These are phyloP conservation scores for Stictonetta naevosa DNA, from an alignment of 2,113 vertebrate species.

Conservation along the genomic window DNA sequence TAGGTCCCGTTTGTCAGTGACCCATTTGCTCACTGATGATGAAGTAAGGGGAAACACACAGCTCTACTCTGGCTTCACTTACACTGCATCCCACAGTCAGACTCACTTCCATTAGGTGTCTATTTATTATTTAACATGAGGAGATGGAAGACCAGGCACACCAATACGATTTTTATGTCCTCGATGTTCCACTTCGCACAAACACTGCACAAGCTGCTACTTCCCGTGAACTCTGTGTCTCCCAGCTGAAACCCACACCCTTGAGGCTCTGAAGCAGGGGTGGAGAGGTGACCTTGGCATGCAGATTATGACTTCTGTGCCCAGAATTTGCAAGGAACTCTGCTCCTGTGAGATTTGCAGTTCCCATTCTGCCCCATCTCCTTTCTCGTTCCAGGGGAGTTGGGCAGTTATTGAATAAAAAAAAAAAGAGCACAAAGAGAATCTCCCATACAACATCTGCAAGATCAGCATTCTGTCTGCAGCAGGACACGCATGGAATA, in stretches of 20 bases:
- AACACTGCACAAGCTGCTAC: not conserved
- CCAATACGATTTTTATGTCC: not conserved
- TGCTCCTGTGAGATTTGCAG: not conserved
- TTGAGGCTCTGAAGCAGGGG: not conserved
- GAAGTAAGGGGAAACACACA: not conserved
- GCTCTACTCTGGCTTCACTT: not conserved
- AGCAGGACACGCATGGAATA: not conserved
- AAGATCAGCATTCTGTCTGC: not conserved
- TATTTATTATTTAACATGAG: constrained; percentile 9
- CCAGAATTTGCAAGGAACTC: not conserved
- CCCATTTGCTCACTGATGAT: constrained; percentile 57
- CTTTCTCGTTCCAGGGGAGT: not conserved
- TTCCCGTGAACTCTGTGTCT: not conserved
- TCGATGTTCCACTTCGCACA: not conserved
- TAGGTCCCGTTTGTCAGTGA: constrained; percentile 25
- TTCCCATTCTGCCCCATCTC: not conserved
- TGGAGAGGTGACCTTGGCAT: not conserved
- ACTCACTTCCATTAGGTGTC: constrained; percentile 10
- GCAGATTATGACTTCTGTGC: not conserved
- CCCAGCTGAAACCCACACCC: not conserved
- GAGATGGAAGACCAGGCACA: not conserved
- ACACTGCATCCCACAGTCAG: not conserved
- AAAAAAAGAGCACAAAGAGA: not conserved
- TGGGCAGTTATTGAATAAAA: not conserved
- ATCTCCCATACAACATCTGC: not conserved